These are phyloP conservation scores for Lordiphosa clarofinis DNA, from an alignment of 1,140 invertebrate genomes.

Conservation along the genomic window DNA sequence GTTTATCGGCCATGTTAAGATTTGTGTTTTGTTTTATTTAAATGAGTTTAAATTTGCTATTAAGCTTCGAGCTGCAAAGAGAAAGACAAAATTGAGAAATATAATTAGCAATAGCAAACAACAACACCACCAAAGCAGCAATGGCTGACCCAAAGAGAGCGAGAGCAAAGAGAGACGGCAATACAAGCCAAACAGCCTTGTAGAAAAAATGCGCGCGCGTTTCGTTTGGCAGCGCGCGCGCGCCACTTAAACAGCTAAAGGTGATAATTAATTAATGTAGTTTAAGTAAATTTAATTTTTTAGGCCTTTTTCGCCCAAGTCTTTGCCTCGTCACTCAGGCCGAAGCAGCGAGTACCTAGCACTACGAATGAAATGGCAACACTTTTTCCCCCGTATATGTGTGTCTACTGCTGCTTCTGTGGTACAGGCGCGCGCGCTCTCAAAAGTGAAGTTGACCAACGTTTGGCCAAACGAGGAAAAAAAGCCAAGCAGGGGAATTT, in stretches of 20 bases:
- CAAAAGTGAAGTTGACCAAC: conserved; percentile 15
- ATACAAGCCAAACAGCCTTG: conserved; percentile 16
- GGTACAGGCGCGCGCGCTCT: conserved; percentile 48
- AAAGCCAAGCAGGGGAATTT: neutral
- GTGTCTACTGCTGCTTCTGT: conserved; percentile 18
- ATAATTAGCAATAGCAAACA: neutral
- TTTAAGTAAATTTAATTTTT: conserved; percentile 1
- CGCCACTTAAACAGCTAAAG: conserved; percentile 40
- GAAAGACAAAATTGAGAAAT: conserved; percentile 8
- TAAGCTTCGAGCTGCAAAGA: conserved; percentile 53
- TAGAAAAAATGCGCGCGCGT: conserved; percentile 39
- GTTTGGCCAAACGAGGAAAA: too few relatives aligned
- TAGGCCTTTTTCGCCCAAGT: neutral
- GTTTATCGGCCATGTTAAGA: conserved; percentile 89
- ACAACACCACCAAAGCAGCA: neutral
- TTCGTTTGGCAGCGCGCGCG: conserved; percentile 47
- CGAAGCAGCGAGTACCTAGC: conserved; percentile 24
- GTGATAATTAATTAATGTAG: conserved; percentile 6
- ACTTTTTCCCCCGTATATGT: conserved; percentile 59
- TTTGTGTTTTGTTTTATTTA: conserved; percentile 59
- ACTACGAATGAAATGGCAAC: conserved; percentile 48
- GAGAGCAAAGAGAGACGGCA: conserved; percentile 41
- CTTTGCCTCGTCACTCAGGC: neutral
- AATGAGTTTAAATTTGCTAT: conserved; percentile 38
- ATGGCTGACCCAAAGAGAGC: conserved; percentile 1